phyloP scores from a whole-genome alignment of 2,113 vertebrate species.

The Vicugna pacos region DNA sequence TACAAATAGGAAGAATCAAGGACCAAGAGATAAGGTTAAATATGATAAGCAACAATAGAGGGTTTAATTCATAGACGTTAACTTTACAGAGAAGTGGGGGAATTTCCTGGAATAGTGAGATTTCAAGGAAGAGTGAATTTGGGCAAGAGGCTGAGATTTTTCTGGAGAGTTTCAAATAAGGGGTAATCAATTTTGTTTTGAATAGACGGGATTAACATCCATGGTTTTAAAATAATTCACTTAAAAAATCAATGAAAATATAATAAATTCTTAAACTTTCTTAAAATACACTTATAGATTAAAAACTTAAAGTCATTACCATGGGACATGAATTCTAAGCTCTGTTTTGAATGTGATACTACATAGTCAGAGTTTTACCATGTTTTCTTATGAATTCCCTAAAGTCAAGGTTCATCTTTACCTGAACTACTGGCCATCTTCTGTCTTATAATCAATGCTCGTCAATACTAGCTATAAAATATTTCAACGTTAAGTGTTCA shows the following conservation, averaged over 20 bases:
- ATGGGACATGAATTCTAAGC: neutral
- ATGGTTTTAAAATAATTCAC: neutral
- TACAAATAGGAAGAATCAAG: neutral
- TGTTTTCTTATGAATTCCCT: neutral
- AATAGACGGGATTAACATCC: neutral
- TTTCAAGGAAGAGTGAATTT: neutral
- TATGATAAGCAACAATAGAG: neutral
- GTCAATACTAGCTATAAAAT: neutral
- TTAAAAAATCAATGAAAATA: neutral
- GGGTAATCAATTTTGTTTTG: neutral
- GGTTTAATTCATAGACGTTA: neutral
- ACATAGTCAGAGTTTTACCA: neutral
- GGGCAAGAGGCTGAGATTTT: neutral
- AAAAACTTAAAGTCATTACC: neutral
- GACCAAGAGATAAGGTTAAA: neutral
- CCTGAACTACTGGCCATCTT: neutral
- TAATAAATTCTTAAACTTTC: neutral
- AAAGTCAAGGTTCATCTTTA: slow-evolving; percentile 8
- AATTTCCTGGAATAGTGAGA: neutral
- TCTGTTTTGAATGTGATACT: neutral
- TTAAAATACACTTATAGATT: neutral
- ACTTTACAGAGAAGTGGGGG: neutral
- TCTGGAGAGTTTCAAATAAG: neutral
- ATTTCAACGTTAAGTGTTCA: neutral
- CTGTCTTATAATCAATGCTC: neutral